These are phyloP conservation scores for Agonum fuliginosum DNA, from an alignment of 2,888 invertebrate species.

Conservation along the genomic window DNA sequence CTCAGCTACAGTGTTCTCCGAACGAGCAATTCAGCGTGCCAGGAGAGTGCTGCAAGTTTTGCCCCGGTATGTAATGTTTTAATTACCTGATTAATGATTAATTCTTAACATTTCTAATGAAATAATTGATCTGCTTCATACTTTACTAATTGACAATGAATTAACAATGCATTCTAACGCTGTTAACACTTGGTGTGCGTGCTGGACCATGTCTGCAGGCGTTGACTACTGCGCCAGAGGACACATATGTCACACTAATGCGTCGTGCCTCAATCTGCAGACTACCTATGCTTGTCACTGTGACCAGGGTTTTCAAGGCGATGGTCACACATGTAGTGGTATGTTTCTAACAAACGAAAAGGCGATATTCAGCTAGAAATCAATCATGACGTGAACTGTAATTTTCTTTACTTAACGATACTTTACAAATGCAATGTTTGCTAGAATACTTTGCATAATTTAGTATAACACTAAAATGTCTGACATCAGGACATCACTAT, in stretches of 20 bases:
- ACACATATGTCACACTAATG: conserved; percentile 92
- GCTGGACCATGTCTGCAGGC: conserved; percentile 74
- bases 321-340: conserved; percentile 87
- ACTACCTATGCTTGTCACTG: conserved; percentile 94
- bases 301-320: conserved; percentile 91
- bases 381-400: too few species aligned
- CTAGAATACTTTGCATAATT: too few species aligned
- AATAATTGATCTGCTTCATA: neutral
- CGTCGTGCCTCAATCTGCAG: conserved; percentile 92
- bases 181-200: conserved; percentile 29
- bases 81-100: neutral
- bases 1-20: conserved; percentile 84
- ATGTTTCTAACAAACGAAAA: conserved; percentile 66
- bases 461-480: too few species aligned
- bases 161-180: conserved; percentile 41
- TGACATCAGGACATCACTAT: too few species aligned
- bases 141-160: conserved; percentile 43
- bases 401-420: too few species aligned
- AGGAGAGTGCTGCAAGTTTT: conserved; percentile 93
- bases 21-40: conserved; percentile 87
- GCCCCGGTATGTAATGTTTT: conserved; percentile 79
- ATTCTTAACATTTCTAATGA: neutral
- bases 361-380: too few species aligned
- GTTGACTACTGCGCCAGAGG: conserved; percentile 93
- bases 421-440: too few species aligned